These are phyloP conservation scores for Gasteruption jaculator DNA, from an alignment of 2,888 invertebrate genomes.

Conservation along the genomic window DNA sequence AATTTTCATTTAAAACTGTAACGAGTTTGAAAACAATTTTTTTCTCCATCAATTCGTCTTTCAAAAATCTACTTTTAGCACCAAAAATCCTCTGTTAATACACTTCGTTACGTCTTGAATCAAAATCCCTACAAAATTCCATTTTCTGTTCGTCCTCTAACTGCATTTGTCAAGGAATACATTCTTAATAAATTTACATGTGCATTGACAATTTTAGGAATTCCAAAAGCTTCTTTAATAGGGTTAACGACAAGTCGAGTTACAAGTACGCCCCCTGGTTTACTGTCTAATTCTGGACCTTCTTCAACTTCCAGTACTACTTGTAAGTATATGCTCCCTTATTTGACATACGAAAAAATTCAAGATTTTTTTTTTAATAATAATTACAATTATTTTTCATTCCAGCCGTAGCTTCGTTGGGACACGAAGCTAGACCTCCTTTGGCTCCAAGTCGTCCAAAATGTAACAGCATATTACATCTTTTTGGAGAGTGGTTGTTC, in stretches of 20 bases:
- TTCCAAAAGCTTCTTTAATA: conserved; percentile 76
- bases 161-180: too few species aligned
- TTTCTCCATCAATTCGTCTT: too few species aligned
- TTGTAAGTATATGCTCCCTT: conserved; percentile 53
- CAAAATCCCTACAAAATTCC: too few species aligned
- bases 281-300: conserved; percentile 69
- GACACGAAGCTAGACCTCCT: conserved; percentile 61
- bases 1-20: too few species aligned
- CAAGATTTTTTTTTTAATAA: conserved; percentile 16
- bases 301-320: conserved; percentile 64
- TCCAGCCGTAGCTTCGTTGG: conserved; percentile 61
- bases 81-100: too few species aligned
- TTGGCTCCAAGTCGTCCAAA: conserved; percentile 78
- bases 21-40: too few species aligned
- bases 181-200: too few species aligned
- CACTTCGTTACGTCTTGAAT: too few species aligned
- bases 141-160: too few species aligned
- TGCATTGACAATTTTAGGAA: too few species aligned
- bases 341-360: conserved; percentile 21
- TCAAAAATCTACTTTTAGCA: too few species aligned
- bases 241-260: conserved; percentile 72
- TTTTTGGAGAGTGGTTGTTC: conserved; percentile 95
- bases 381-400: conserved; percentile 13
- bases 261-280: conserved; percentile 62
- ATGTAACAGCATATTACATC: conserved; percentile 91